Percentiles rank a stretch among this genome's conserved stretches.
Conservation (phyloP, 2,113 vertebrate species). For the Datnioides undecimradiatus region DNA sequence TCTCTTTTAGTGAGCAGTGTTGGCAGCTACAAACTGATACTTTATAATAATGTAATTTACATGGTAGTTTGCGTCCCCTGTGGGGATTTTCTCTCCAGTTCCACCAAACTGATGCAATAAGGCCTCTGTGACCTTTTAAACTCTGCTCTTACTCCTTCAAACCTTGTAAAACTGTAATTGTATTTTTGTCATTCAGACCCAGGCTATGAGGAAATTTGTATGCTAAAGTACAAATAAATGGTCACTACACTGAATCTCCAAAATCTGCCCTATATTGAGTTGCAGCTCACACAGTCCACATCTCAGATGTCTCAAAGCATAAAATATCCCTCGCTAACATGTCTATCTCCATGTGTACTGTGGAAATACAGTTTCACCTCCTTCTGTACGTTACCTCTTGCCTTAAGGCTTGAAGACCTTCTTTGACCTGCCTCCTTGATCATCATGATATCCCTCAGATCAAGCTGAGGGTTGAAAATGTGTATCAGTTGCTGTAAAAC, state of each 20-base stretch:
- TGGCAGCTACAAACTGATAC: neutral
- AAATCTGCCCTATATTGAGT: neutral
- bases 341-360: constrained; percentile 6
- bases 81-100: constrained; percentile 2
- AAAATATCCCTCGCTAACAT: neutral
- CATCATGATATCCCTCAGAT: constrained; percentile 2
- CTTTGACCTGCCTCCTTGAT: constrained; percentile 24
- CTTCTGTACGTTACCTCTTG: constrained; percentile 17
- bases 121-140: constrained; percentile 43
- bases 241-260: neutral
- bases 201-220: constrained; percentile 13
- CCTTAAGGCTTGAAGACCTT: constrained; percentile 33
- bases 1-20: neutral
- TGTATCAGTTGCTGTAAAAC: constrained; percentile 10
- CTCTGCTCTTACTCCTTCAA: constrained; percentile 13
- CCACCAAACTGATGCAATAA: constrained; percentile 1
- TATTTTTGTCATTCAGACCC: constrained; percentile 31
- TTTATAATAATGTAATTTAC: constrained; percentile 30
- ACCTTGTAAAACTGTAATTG: constrained; percentile 33
- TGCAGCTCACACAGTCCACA: neutral
- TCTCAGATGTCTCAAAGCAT: neutral
- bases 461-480: neutral
- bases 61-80: neutral
- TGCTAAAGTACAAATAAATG: constrained; percentile 19
- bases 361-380: constrained; percentile 12